phyloP scores from a whole-genome alignment of 2,797 vertebrate genomes.

The Echeneis naucrates region DNA sequence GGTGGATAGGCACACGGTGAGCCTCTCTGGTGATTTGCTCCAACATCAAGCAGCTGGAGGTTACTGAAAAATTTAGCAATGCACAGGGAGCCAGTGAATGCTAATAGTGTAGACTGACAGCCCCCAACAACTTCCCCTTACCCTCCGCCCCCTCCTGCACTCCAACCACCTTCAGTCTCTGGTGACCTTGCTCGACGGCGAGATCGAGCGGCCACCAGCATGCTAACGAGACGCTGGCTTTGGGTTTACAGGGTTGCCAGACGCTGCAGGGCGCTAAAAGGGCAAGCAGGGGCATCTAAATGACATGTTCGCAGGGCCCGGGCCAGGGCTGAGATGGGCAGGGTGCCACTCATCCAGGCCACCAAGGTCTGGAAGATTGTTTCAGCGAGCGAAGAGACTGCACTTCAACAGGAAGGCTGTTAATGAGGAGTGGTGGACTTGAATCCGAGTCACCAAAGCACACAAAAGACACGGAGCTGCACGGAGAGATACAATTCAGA shows the following conservation, averaged over 20 bases:
- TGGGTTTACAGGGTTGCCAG: constrained; percentile 52
- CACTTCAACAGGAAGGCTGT: constrained; percentile 19
- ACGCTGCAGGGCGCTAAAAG: constrained; percentile 57
- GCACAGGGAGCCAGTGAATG: constrained; percentile 78
- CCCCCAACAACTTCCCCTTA: background rate
- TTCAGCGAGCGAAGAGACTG: constrained; percentile 20
- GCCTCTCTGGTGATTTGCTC: constrained; percentile 82
- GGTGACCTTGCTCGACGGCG: constrained; percentile 76
- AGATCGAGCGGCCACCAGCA: constrained; percentile 69
- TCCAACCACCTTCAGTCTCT: constrained; percentile 77
- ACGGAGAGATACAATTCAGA: background rate
- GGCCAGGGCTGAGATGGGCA: constrained; percentile 50
- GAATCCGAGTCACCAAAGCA: constrained; percentile 20
- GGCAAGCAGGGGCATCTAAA: constrained; percentile 52
- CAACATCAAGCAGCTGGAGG: constrained; percentile 87
- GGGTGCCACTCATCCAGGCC: constrained; percentile 52
- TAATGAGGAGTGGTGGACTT: constrained; percentile 19
- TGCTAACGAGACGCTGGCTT: constrained; percentile 74
- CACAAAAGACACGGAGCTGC: background rate
- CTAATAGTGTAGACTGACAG: constrained; percentile 72
- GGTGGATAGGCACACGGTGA: constrained; percentile 65
- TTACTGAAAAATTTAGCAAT: constrained; percentile 87
- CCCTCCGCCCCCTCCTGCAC: constrained; percentile 33
- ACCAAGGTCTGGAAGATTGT: constrained; percentile 35
- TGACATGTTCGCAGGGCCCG: constrained; percentile 57